A percentile compares a stretch with the other conserved stretches of the same genome.
Conservation (phyloP, 2,113 vertebrate genomes). For the Cinclus cinclus region DNA sequence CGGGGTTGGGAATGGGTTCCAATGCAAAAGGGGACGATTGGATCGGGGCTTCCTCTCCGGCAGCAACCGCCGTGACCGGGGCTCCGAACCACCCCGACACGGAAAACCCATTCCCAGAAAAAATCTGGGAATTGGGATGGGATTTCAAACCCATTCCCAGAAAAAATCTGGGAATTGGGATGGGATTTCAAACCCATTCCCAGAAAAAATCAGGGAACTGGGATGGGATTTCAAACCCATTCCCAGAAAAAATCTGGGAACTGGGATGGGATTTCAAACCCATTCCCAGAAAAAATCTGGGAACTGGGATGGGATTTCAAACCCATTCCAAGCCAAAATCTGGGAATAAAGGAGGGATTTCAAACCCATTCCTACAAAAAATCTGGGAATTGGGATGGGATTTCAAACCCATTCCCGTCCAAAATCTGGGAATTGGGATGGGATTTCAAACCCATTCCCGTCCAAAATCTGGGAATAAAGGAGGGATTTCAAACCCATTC, state of each 20-base stretch:
- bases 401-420: rapidly evolving
- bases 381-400: background rate
- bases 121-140: background rate
- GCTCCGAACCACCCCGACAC: too few species aligned
- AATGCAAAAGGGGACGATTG: too few species aligned
- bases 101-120: background rate
- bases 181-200: background rate
- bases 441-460: background rate
- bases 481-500: background rate
- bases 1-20: too few species aligned
- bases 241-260: background rate
- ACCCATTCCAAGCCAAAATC: too few species aligned
- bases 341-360: too few species aligned
- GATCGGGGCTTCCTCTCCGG: too few species aligned
- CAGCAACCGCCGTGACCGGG: too few species aligned
- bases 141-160: background rate
- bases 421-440: background rate
- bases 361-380: background rate
- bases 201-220: rapidly evolving
- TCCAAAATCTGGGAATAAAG: background rate
- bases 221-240: background rate
- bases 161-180: background rate
- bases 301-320: background rate
- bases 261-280: background rate
- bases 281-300: background rate